Base-by-base conservation (phyloP, 2,888 invertebrate species). In the Crioceris asparagi region DNA sequence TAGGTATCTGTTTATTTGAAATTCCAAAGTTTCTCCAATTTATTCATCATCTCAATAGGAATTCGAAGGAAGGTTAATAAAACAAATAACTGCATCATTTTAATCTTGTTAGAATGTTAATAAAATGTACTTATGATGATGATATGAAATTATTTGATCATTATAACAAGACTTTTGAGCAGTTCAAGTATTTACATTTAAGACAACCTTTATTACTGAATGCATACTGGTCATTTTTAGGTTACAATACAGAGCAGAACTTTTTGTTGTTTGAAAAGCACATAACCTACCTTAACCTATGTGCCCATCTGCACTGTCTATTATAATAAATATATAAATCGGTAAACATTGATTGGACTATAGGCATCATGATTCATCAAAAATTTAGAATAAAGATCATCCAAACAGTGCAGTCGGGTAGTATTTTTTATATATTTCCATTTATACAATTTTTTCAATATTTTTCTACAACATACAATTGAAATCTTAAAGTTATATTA, bases 131-230 rank as follows among this genome's bases (percentile, higher is more conserved):
- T n/a, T n/a, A n/a, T n/a, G n/a, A n/a, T n/a, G n/a, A n/a, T n/a
- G n/a, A n/a, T n/a, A n/a, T n/a, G n/a, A n/a, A n/a, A n/a, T n/a
- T n/a, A n/a, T n/a, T n/a, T n/a, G n/a, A n/a, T n/a, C n/a, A n/a
- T n/a, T n/a, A n/a, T n/a, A n/a, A n/a, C n/a, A n/a, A n/a, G n/a
- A n/a, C n/a, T n/a, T n/a, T n/a, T n/a, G n/a, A n/a, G n/a, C n/a
- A n/a, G n/a, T n/a, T n/a, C n/a, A 19, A 32, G 21, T 3, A 21
- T 8, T 8, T 61, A 65, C 64, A 64, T 66, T 67, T 64, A 68
- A 65, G 67, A 68, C 68, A 68, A 68, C 68, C 68, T 69, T 69
- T 69, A 69, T 69, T 64, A 65, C 63, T 69, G 66, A 68, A 68
- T 68, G 67, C 67, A 67, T 67, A 68, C 67, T 69, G 67, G 69